Percentiles rank a stretch among this genome's conserved stretches.
These are phyloP conservation scores for Miichthys miiuy DNA, from an alignment of 2,797 vertebrate species.

Conservation along the genomic window DNA sequence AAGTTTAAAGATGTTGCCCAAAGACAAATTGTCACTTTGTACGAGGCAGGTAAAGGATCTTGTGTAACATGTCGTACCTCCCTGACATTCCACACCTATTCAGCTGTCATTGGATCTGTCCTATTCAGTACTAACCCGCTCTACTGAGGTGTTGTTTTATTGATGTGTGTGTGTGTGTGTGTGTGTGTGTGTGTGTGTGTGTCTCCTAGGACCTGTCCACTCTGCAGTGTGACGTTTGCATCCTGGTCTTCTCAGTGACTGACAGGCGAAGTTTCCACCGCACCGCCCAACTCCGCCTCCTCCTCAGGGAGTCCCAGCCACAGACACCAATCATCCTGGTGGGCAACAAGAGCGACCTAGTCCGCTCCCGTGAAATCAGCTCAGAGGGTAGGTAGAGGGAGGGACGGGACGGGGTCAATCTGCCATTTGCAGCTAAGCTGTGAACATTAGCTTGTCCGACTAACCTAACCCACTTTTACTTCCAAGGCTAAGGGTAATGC, in stretches of 20 bases:
- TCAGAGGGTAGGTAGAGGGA: slow-evolving; percentile 85
- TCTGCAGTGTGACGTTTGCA: slow-evolving; percentile 91
- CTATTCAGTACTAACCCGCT: not conserved
- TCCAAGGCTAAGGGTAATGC: not conserved
- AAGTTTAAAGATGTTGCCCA: slow-evolving; percentile 13
- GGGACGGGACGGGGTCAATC: not conserved
- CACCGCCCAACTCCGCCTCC: slow-evolving; percentile 89
- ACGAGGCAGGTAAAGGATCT: slow-evolving; percentile 18
- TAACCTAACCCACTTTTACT: not conserved
- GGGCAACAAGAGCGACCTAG: slow-evolving; percentile 95
- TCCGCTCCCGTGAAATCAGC: slow-evolving; percentile 92
- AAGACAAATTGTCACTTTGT: slow-evolving; percentile 16
- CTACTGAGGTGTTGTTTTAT: slow-evolving; percentile 36
- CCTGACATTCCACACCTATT: slow-evolving; percentile 43
- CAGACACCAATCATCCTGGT: slow-evolving; percentile 92
- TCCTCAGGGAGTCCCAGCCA: slow-evolving; percentile 88
- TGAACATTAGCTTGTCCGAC: not conserved
- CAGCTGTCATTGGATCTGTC: slow-evolving; percentile 36
- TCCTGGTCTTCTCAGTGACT: slow-evolving; percentile 94
- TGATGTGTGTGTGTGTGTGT: slow-evolving; percentile 46
- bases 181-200: slow-evolving; percentile 37
- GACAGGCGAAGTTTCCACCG: slow-evolving; percentile 92
- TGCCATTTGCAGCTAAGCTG: not conserved
- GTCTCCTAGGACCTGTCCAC: slow-evolving; percentile 86
- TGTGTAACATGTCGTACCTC: not conserved